A percentile compares a stretch with the other conserved stretches of the same genome.
phyloP scores from a whole-genome alignment of 2,888 invertebrate genomes.

The Diarsia dahlii region DNA sequence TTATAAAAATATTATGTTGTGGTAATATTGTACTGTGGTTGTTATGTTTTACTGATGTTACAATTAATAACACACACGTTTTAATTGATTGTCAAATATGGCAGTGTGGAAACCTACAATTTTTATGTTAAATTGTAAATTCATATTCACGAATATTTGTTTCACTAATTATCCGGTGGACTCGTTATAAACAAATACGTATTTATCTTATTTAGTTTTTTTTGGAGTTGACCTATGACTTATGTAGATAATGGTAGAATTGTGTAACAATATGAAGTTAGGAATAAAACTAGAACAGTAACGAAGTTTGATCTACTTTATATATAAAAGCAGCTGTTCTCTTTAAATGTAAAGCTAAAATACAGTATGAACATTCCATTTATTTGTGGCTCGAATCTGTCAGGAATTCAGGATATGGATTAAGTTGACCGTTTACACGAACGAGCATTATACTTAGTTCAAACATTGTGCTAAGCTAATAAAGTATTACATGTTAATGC shows the following conservation, averaged over 20 bases:
- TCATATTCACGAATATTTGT: background rate
- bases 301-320: constrained; percentile 2
- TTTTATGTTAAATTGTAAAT: background rate
- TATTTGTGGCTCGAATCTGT: constrained; percentile 14
- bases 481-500: background rate
- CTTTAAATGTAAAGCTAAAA: constrained; percentile 1
- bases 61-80: background rate
- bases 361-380: constrained; percentile 19
- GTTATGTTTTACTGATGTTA: background rate
- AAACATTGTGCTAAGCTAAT: constrained; percentile 4
- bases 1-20: background rate
- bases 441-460: background rate
- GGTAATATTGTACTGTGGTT: too few species aligned
- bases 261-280: background rate
- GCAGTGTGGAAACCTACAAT: background rate
- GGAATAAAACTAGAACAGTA: background rate
- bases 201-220: constrained; percentile 3
- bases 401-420: constrained; percentile 33
- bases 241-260: background rate
- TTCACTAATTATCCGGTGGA: background rate
- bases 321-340: constrained; percentile 12
- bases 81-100: background rate
- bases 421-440: constrained; percentile 6
- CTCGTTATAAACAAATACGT: background rate
- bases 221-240: constrained; percentile 32